Conservation (phyloP, 2,113 vertebrate species). For the Salvelinus alpinus region DNA sequence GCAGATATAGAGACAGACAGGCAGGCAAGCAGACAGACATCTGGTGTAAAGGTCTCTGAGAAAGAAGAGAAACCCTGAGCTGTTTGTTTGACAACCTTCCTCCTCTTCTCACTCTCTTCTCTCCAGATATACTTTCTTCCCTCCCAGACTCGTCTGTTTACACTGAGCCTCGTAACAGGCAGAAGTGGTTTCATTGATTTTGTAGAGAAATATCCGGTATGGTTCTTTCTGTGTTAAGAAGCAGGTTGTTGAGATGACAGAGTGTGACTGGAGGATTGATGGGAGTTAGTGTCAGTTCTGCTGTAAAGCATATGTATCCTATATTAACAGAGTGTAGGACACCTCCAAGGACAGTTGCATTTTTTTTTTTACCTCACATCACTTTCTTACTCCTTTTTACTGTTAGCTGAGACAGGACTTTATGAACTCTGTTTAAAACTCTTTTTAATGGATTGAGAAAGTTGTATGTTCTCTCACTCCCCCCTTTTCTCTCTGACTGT, state of each 20-base stretch:
- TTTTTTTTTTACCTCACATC: too few species aligned
- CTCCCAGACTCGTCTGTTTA: slow-evolving; percentile 23
- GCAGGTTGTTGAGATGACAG: not conserved
- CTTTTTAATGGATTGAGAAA: too few species aligned
- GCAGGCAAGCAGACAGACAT: too few species aligned
- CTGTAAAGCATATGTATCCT: not conserved
- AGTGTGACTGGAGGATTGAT: not conserved
- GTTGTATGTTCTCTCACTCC: too few species aligned
- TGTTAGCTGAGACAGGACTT: not conserved
- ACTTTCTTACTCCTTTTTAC: too few species aligned
- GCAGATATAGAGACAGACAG: too few species aligned
- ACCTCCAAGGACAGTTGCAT: not conserved
- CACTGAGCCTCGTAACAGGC: slow-evolving; percentile 28
- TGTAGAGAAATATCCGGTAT: not conserved
- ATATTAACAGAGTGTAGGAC: not conserved
- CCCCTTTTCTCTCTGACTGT: too few species aligned
- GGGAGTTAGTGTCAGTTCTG: not conserved
- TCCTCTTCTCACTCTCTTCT: not conserved
- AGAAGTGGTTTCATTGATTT: slow-evolving; percentile 20
- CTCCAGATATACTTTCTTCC: slow-evolving; percentile 45
- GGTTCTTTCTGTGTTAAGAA: not conserved
- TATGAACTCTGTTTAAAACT: not conserved
- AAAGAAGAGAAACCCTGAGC: slow-evolving; percentile 43
- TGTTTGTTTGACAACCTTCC: slow-evolving; percentile 60
- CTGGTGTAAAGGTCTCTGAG: not conserved